Base-by-base conservation (phyloP, 2,797 vertebrate genomes). In the Nyctibius grandis region DNA sequence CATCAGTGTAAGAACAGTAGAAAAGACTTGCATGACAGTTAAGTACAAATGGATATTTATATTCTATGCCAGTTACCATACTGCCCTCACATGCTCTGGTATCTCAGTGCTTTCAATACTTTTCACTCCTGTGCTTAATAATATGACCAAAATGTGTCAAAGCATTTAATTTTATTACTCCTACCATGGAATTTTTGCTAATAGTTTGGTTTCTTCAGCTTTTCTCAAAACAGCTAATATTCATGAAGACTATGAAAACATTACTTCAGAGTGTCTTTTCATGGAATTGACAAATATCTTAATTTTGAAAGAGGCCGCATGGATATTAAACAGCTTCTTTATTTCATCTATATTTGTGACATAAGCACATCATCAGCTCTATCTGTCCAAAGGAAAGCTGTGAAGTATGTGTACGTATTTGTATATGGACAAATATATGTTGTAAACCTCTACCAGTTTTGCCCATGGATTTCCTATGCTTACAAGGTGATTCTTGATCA, bases 351-450 rank as follows among this genome's bases (percentile, higher is more conserved):
- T 54, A 5, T 53, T 15, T 16, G 5, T 53, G 22, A 33, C 12
- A 22, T 12, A 57, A 75, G 14, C 15, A 36, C 12, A 17, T 7
- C 63, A 5, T 56, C 61, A 61, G 2, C 9, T 53, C 47, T 17
- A 1, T 42, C 34, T 68, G 20, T 48, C 13, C 23, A 38, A 70
- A 91, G 20, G 40, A 90, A 74, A 94, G 33, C 28, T 74, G 21
- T 45, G 18, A 79, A 23, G 2, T 12, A 2, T 7, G 3, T 29
- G 7, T 22, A 5, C 21, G 2, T 19, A 6, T 56, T 20, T 65
- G 11, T n/a, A 20, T 25, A 40, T 14, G 29, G 73, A 40, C 3
- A 86, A 48, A 65, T 29, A 7, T 0, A 42, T 3, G 0, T 12
- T 65, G 17, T 44, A 53, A 80, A 22, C 8, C 45, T 64, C 45